phyloP scores from a whole-genome alignment of 2,888 invertebrate species.

The Dolichopus griseipennis region DNA sequence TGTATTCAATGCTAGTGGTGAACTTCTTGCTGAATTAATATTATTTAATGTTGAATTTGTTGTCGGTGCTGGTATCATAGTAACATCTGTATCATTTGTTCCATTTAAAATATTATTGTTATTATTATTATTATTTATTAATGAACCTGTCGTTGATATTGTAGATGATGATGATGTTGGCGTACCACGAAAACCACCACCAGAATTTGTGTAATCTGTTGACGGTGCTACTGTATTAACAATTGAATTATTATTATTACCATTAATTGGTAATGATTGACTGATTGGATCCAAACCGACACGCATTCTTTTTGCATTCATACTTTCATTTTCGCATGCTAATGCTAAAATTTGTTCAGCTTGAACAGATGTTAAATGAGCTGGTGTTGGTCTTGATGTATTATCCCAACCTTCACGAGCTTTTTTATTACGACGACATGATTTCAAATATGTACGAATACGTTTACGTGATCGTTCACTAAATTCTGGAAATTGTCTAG shows the following conservation, averaged over 20 bases:
- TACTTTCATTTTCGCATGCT: conserved; percentile 95
- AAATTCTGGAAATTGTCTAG: conserved; percentile 93
- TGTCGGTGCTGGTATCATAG: conserved; percentile 30
- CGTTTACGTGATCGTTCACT: conserved; percentile 90
- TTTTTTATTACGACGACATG: conserved; percentile 88
- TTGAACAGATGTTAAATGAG: conserved; percentile 92
- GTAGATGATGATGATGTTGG: conserved; percentile 14
- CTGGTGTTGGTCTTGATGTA: conserved; percentile 85
- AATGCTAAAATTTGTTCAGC: conserved; percentile 92
- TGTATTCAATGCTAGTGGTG: conserved; percentile 38
- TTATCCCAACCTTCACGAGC: conserved; percentile 87
- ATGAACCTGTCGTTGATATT: conserved; percentile 14
- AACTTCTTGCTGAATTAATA: conserved; percentile 39
- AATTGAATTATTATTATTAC: conserved; percentile 34
- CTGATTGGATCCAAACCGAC: conserved; percentile 90
- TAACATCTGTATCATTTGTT: conserved; percentile 28
- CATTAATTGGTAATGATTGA: conserved; percentile 63
- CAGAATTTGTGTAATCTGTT: conserved; percentile 19
- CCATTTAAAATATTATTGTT: conserved; percentile 17
- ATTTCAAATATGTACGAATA: conserved; percentile 90
- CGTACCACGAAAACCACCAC: conserved; percentile 19
- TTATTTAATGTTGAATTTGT: conserved; percentile 28
- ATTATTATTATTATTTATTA: conserved; percentile 1
- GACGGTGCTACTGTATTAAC: conserved; percentile 24
- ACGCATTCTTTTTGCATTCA: conserved; percentile 95